Percentiles rank a stretch among this genome's conserved stretches.
Conservation (phyloP, 2,113 vertebrate genomes). For the Prochilodus magdalenae region DNA sequence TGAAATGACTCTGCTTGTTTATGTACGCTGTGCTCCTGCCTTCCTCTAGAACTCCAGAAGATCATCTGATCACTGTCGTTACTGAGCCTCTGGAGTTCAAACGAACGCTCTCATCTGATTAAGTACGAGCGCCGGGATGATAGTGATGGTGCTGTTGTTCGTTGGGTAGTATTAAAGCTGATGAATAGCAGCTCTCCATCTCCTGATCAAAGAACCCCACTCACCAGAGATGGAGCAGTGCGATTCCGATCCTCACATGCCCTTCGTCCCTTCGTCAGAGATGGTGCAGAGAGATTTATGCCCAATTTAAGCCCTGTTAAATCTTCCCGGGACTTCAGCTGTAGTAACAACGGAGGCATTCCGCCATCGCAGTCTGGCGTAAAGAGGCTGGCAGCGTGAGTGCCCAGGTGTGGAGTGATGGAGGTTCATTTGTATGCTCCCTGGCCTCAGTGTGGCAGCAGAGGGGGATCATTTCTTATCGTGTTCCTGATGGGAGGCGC, state of each 20-base stretch:
- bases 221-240: background rate
- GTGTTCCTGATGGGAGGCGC: conserved; percentile 39
- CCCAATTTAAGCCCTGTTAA: background rate
- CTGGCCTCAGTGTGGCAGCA: conserved; percentile 14
- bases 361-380: background rate
- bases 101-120: too few species aligned
- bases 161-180: background rate
- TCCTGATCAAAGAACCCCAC: background rate
- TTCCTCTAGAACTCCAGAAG: too few species aligned
- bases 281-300: background rate
- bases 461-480: conserved; percentile 23
- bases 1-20: too few species aligned
- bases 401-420: conserved; percentile 32
- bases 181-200: background rate
- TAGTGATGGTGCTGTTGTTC: too few species aligned
- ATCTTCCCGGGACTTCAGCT: background rate
- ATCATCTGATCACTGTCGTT: too few species aligned
- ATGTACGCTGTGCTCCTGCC: too few species aligned
- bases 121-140: too few species aligned
- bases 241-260: background rate
- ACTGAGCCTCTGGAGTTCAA: too few species aligned
- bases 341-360: background rate
- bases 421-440: conserved; percentile 35
- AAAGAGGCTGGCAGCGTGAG: background rate
- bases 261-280: background rate